phyloP scores from a whole-genome alignment of 2,888 invertebrate species.

The Tubulanus polymorphus region DNA sequence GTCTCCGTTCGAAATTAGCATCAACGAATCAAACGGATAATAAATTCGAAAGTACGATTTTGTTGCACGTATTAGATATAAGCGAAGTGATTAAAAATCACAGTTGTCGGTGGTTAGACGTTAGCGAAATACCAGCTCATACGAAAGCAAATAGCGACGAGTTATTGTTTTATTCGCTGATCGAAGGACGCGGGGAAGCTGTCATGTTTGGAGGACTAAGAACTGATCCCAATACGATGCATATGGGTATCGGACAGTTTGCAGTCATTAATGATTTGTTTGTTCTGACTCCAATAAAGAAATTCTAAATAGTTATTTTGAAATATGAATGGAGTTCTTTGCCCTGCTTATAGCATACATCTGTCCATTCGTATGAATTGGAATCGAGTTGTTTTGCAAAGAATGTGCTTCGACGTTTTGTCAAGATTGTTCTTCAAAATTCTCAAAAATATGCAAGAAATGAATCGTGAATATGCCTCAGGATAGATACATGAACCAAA shows the following conservation, averaged over 20 bases:
- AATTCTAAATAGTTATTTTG: no score
- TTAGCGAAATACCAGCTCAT: conserved; percentile 28
- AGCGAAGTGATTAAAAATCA: conserved; percentile 51
- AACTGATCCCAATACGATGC: conserved; percentile 40
- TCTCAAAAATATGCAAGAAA: no score
- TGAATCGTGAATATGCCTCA: no score
- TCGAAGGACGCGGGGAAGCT: conserved; percentile 84
- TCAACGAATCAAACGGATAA: conserved; percentile 3
- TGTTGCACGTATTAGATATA: conserved; percentile 82
- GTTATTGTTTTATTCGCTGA: conserved; percentile 82
- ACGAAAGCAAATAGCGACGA: conserved; percentile 67
- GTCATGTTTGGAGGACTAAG: conserved; percentile 94
- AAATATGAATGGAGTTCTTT: no score
- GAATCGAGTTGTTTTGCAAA: no score
- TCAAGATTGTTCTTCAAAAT: no score
- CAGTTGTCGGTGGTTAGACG: conserved; percentile 57
- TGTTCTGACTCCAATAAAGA: no score
- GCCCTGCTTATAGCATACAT: no score
- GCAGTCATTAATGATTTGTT: neutral
- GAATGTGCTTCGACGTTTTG: no score
- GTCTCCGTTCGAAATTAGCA: conserved; percentile 9
- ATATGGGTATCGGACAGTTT: conserved; percentile 29
- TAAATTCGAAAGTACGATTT: conserved; percentile 62
- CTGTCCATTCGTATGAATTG: no score
- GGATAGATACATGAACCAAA: no score